Base-by-base conservation (phyloP, 2,113 vertebrate species). In the Hemibagrus wyckioides region DNA sequence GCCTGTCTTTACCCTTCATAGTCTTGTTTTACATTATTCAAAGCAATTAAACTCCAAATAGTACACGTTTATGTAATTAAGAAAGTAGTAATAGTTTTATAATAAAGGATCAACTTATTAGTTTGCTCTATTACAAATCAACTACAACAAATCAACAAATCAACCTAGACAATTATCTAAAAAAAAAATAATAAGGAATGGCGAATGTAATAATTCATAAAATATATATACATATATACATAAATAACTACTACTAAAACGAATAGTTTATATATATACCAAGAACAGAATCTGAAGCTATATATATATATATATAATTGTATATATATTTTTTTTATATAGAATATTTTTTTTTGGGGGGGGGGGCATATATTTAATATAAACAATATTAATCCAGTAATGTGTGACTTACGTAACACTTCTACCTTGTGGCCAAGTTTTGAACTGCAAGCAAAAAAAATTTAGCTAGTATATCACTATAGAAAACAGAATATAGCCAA, bases 21-120 rank as follows among this genome's bases (percentile, higher is more conserved):
- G 17, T 79, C 65, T 85, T 59, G 44, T 30, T 52, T 79, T 4
- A 44, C 23, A 48, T 87, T 15, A 56, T 89, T 82, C 84, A 56
- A 76, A 4, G 44, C 28, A 77, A 52, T 28, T 36, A 36, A 19
- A 4, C 17, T 9, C 28, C 61, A 33, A 67, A 33, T 67, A 28
- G 15, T 50, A 63, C 2, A 36, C 9, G 9, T 13, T 73, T 23
- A 17, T 71, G 33, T 39, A 23, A 17, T 21, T 6, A 69, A 69
- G 17, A 69, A 36, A 69, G 30, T 19, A 19, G 30, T 5, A 36
- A 69, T 36, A 5, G 1, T 69, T 36, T 63, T 69, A 39, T 21
- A 36, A 67, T 33, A 36, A 39, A 10, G 5, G 19, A 57, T 57
- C 19, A 57, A 48, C 5, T 5, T 48, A 48, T 48, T 8, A 48